phyloP scores from a whole-genome alignment of 2,113 vertebrate species.

The Lamprologus lemairii region DNA sequence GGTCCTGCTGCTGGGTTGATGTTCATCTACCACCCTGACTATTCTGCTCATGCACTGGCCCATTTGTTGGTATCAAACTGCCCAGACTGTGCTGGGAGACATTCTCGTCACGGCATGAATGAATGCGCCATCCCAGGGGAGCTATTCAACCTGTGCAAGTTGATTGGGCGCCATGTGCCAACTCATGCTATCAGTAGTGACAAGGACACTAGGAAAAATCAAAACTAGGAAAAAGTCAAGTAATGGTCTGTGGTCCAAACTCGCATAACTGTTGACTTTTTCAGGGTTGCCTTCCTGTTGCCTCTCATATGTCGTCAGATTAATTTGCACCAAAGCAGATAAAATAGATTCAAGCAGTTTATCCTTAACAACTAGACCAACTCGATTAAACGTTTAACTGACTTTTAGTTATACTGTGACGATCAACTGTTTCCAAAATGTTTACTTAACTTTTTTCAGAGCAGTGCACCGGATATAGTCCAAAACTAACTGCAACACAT shows the following conservation, averaged over 20 bases:
- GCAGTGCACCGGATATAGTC: neutral
- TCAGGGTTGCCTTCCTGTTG: neutral
- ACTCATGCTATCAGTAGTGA: fast-evolving
- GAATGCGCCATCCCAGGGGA: neutral
- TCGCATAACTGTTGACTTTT: neutral
- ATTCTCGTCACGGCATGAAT: neutral
- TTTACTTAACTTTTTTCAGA: neutral
- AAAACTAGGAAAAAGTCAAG: neutral
- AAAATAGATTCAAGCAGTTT: neutral
- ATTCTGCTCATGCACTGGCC: neutral
- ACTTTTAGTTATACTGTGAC: neutral
- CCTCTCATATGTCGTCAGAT: fast-evolving
- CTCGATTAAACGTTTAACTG: fast-evolving
- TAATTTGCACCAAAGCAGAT: neutral
- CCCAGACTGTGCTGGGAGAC: neutral
- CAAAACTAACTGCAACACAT: neutral
- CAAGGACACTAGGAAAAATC: neutral
- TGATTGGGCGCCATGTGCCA: fast-evolving
- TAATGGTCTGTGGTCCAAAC: neutral
- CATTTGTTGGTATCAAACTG: neutral
- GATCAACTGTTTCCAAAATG: neutral
- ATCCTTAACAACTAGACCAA: neutral
- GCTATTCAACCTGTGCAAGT: neutral
- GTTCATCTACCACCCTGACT: neutral
- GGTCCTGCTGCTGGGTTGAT: neutral